phyloP scores from a whole-genome alignment of 2,888 invertebrate genomes.

The Kuschelorhynchus macadamiae region DNA sequence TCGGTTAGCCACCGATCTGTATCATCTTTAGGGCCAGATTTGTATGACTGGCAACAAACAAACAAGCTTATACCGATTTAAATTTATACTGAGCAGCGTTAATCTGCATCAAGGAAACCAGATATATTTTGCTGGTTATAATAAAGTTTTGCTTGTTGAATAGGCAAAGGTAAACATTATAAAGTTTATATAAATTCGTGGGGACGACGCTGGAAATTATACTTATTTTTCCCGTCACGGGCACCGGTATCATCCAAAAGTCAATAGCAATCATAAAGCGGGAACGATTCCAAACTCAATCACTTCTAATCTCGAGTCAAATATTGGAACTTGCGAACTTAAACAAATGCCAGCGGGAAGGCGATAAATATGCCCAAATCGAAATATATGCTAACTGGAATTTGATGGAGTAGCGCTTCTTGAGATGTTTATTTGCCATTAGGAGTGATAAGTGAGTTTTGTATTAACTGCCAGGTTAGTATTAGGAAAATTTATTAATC shows the following conservation, averaged over 20 bases:
- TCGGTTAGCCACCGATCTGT: too few species aligned
- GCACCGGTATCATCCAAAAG: constrained; percentile 38
- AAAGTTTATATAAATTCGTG: neutral
- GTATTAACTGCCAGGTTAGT: neutral
- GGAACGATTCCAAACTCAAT: constrained; percentile 45
- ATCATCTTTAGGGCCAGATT: too few species aligned
- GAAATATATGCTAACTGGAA: constrained; percentile 47
- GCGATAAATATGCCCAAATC: constrained; percentile 49
- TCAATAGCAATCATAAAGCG: constrained; percentile 48
- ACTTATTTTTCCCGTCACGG: constrained; percentile 30
- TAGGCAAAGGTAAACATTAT: too few species aligned
- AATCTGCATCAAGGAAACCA: too few species aligned
- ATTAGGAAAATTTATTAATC: neutral
- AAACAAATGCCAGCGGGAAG: constrained; percentile 51
- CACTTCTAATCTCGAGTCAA: constrained; percentile 50
- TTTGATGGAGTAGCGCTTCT: constrained; percentile 47
- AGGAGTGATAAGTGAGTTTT: constrained; percentile 30
- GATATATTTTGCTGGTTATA: too few species aligned
- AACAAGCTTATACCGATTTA: too few species aligned
- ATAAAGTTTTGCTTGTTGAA: too few species aligned
- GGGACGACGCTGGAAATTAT: constrained; percentile 11
- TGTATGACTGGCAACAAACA: too few species aligned
- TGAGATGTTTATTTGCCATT: constrained; percentile 46
- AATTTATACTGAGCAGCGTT: too few species aligned
- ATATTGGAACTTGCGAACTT: constrained; percentile 53